These are phyloP conservation scores for Hypocryptadius cinnamomeus DNA, from an alignment of 2,113 vertebrate genomes.

Conservation along the genomic window DNA sequence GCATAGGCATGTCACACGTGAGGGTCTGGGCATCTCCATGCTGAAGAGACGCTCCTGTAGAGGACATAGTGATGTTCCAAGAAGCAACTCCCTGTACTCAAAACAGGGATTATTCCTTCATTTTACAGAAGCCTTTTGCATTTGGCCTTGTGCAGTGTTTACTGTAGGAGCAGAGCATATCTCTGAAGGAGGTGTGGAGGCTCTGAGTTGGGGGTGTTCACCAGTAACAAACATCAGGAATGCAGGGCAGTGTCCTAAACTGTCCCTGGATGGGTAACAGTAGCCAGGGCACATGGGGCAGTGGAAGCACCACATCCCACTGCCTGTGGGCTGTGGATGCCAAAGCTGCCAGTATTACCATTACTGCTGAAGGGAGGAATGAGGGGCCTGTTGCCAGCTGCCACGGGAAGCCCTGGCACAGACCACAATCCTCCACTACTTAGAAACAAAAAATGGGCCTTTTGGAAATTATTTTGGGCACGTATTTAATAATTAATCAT, in stretches of 20 bases:
- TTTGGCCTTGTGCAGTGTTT: not conserved
- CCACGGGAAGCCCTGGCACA: not conserved
- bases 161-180: not conserved
- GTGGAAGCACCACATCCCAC: not conserved
- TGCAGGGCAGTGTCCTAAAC: not conserved
- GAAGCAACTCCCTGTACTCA: not conserved
- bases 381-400: not conserved
- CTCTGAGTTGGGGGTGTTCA: not conserved
- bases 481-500: conserved; percentile 35
- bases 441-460: not conserved
- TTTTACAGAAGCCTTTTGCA: not conserved
- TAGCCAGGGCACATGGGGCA: fast-evolving
- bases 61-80: not conserved
- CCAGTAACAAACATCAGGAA: not conserved
- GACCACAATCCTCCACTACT: not conserved
- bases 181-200: not conserved
- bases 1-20: fast-evolving
- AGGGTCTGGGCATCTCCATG: not conserved
- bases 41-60: not conserved
- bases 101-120: not conserved
- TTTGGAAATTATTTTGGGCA: not conserved
- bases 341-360: not conserved
- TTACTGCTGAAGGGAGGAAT: not conserved
- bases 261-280: not conserved
- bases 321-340: not conserved